A percentile compares a stretch with the other conserved stretches of the same genome.
Evolutionary conservation across 2,113 vertebrate species (phyloP).

Genomic region (Pimephales promelas): DNA sequence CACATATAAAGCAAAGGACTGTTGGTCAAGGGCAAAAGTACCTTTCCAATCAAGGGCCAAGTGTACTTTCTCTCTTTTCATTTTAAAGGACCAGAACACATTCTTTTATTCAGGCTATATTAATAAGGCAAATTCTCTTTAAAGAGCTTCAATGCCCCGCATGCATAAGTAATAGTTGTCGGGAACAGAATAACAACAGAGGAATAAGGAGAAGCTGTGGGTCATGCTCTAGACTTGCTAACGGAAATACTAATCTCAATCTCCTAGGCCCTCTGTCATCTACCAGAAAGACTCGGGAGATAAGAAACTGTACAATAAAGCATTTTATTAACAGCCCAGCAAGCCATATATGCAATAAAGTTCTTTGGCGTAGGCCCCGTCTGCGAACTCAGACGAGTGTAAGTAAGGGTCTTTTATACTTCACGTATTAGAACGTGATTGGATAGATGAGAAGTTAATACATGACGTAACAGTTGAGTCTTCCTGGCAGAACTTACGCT

Average conservation of each 20-base stretch:
- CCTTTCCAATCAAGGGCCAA: slow-evolving; percentile 1
- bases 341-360: too few species aligned
- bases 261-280: slow-evolving; percentile 2
- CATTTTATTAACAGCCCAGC: too few species aligned
- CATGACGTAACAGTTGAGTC: too few species aligned
- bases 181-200: not conserved
- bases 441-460: too few species aligned
- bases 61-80: not conserved
- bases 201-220: slow-evolving; percentile 21
- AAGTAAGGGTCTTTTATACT: too few species aligned
- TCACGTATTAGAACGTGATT: too few species aligned
- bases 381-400: too few species aligned
- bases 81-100: not conserved
- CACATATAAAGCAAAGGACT: not conserved
- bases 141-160: not conserved
- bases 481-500: too few species aligned
- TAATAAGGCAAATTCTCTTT: slow-evolving; percentile 1
- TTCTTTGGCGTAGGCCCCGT: too few species aligned
- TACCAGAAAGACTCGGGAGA: too few species aligned
- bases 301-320: too few species aligned
- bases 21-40: slow-evolving; percentile 2
- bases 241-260: slow-evolving; percentile 6
- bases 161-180: slow-evolving; percentile 13
- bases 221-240: slow-evolving; percentile 23
- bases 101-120: slow-evolving; percentile 1